Conservation (phyloP, 2,797 vertebrate genomes). For the Diplodus sargus region DNA sequence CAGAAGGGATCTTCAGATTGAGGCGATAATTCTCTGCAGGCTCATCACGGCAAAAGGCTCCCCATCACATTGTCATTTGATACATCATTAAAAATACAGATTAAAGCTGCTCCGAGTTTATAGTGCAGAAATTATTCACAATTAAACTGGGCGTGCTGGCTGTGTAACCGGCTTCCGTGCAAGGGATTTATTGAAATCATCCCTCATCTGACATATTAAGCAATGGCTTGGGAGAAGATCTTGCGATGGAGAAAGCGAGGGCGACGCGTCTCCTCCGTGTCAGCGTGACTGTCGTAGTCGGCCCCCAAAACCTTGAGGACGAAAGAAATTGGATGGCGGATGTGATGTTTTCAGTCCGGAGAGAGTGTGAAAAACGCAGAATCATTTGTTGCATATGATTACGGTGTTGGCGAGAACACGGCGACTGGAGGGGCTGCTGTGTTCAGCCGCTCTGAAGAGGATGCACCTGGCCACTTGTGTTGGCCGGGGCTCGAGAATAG, state of each 20-base stretch:
- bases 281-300: background rate
- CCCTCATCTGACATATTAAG: conserved; percentile 4
- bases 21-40: background rate
- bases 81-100: background rate
- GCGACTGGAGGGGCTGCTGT: conserved; percentile 55
- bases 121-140: background rate
- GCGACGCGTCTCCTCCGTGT: conserved; percentile 3
- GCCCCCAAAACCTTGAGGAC: conserved; percentile 24
- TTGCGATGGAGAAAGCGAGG: background rate
- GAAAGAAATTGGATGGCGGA: conserved; percentile 30
- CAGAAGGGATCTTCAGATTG: background rate
- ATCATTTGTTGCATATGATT: conserved; percentile 60
- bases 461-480: conserved; percentile 74
- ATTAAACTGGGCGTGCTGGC: background rate
- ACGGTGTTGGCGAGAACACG: conserved; percentile 39
- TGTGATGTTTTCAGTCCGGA: conserved; percentile 50
- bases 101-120: background rate
- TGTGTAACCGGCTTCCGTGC: background rate
- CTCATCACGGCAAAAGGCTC: accelerated
- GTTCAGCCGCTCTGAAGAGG: conserved; percentile 61
- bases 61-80: background rate
- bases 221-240: conserved; percentile 16
- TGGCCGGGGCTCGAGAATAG: conserved; percentile 37
- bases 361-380: conserved; percentile 55
- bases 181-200: conserved; percentile 11